Evolutionary conservation across 2,113 vertebrate species (phyloP).

Genomic region (Porphyrio hochstetteri): DNA sequence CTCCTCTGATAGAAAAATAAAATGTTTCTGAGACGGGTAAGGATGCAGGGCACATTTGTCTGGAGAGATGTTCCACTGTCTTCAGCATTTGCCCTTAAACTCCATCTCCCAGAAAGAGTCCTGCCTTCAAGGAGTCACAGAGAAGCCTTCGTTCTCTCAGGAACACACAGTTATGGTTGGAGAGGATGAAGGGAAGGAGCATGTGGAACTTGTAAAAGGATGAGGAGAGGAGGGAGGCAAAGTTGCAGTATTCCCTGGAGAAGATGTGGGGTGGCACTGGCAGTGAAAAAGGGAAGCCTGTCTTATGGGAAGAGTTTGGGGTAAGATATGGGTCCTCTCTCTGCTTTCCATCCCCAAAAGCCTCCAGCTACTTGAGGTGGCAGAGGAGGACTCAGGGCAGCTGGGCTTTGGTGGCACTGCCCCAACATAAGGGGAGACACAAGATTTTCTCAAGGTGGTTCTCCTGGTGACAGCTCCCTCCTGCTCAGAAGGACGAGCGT

Average conservation of each 20-base stretch:
- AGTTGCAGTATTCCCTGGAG: neutral
- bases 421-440: neutral
- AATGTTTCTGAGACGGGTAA: neutral
- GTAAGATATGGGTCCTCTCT: neutral
- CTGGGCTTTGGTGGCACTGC: neutral
- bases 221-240: neutral
- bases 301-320: neutral
- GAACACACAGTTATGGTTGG: neutral
- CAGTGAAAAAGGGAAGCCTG: neutral
- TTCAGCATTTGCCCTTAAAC: neutral
- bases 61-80: neutral
- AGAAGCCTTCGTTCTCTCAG: neutral
- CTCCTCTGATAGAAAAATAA: neutral
- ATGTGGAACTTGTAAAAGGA: neutral
- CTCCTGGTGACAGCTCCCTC: neutral
- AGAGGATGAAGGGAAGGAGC: neutral
- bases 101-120: neutral
- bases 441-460: neutral
- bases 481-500: fast-evolving
- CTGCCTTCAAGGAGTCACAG: neutral
- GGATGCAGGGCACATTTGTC: neutral
- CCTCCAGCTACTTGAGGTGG: neutral
- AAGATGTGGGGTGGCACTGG: neutral
- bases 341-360: neutral
- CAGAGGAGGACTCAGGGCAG: fast-evolving